Evolutionary conservation across 2,888 invertebrate genomes (phyloP).

Genomic region (Eristalis arbustorum): DNA sequence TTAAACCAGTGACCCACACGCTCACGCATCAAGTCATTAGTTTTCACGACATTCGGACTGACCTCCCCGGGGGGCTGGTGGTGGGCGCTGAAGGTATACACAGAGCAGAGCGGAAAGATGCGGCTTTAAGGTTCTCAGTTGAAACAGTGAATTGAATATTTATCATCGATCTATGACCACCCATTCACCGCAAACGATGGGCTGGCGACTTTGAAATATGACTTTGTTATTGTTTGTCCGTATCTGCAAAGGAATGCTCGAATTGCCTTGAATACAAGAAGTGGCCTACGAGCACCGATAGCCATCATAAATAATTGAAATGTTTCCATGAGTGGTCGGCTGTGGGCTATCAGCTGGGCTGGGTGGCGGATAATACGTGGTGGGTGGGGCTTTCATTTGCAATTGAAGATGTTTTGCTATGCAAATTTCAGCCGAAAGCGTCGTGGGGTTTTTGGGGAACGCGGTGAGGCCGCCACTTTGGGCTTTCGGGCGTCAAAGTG

Average conservation of each 20-base stretch:
- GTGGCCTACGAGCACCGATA: background rate
- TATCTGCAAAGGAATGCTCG: background rate
- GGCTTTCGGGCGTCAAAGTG: background rate
- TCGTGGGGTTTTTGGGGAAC: background rate
- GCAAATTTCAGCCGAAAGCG: background rate
- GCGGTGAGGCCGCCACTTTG: background rate
- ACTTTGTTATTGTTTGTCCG: slow-evolving; percentile 18
- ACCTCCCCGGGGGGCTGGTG: background rate
- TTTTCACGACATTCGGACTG: background rate
- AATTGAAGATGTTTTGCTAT: background rate
- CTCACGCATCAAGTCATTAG: slow-evolving; percentile 2
- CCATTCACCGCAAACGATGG: background rate
- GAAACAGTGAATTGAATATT: slow-evolving; percentile 32
- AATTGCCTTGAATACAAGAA: background rate
- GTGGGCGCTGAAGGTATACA: background rate
- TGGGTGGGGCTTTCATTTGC: background rate
- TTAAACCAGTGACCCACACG: background rate
- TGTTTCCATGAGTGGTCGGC: background rate
- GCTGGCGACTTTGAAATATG: slow-evolving; percentile 19
- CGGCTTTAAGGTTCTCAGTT: background rate
- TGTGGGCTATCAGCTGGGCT: background rate
- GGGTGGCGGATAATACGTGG: too few relatives aligned
- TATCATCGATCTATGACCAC: slow-evolving; percentile 14
- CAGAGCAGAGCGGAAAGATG: background rate
- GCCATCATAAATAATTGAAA: slow-evolving; percentile 31